Base-by-base conservation (phyloP, 1,140 invertebrate genomes). In the Mylabris phalerata region DNA sequence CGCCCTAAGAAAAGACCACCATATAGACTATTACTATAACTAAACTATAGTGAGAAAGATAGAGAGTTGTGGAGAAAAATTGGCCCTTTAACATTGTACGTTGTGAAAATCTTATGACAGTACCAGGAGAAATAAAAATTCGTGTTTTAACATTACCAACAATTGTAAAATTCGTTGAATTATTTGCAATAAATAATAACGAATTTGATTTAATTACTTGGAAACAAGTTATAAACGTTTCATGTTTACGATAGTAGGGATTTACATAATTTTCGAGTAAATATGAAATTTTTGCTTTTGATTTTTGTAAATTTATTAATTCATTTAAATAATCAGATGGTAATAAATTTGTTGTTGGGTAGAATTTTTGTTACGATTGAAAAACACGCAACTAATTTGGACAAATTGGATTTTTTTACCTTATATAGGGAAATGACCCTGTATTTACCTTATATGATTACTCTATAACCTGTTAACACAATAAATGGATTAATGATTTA, bases 181-280 rank as follows among this genome's bases (percentile, higher is more conserved):
- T 19, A 19, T 19, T 19, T 19, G 19, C 19, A 19, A 19, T 19
- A 19, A 19, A 19, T 19, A 19, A 19, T 1, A 19, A 19, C 19
- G 19, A 19, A 19, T 19, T 19, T 54, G 46, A 13, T 54, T 54
- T 54, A 54, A 54, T 54, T 54, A 54, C 19, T 54, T 45, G 39
- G 39, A 13, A 52, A 52, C 50, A 43, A 52, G 50, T 52, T 51
- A 51, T 51, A 41, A 51, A 51, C 43, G 38, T 51, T 52, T 52
- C 4, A 32, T 32, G 7, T 32, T 32, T 32, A 32, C 32, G 19
- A 32, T 32, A 5, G 32, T 32, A 5, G 0, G 32, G 32, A 46
- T 54, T 54, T 44, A 54, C 51, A 54, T 54, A 54, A 54, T 54
- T 54, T 32, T 46, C 42, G 27, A 54, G 42, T 54, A 54, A 54